These are phyloP conservation scores for Paramormyrops kingsleyae DNA, from an alignment of 2,113 vertebrate species.

Conservation along the genomic window DNA sequence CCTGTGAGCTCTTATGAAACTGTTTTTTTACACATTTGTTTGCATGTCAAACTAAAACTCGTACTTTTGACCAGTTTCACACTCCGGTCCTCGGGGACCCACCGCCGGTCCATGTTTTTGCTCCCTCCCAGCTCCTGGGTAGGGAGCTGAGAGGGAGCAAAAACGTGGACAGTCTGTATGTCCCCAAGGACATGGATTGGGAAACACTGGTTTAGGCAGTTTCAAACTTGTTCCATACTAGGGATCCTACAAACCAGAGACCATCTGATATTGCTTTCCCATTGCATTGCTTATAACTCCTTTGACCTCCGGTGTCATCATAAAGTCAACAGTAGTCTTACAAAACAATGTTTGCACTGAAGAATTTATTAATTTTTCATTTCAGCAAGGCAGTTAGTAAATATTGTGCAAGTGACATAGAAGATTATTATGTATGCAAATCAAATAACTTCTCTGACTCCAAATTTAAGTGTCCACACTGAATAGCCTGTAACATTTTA, in stretches of 20 bases:
- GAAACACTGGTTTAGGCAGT: background rate
- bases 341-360: background rate
- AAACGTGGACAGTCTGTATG: background rate
- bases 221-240: background rate
- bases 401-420: background rate
- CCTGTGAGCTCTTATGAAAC: slow-evolving; percentile 15
- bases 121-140: background rate
- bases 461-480: background rate
- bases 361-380: background rate
- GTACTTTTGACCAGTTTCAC: background rate
- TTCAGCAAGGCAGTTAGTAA: background rate
- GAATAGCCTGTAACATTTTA: background rate
- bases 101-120: no score
- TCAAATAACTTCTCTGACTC: background rate
- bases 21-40: background rate
- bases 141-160: background rate
- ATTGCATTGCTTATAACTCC: background rate
- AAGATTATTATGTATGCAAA: background rate
- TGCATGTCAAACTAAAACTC: background rate
- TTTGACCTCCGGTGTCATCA: background rate
- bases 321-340: background rate
- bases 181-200: background rate
- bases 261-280: background rate
- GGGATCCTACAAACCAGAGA: background rate
- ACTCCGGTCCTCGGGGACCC: background rate